Evolutionary conservation across 2,113 vertebrate species (phyloP).

Genomic region (Antigone vipio): DNA sequence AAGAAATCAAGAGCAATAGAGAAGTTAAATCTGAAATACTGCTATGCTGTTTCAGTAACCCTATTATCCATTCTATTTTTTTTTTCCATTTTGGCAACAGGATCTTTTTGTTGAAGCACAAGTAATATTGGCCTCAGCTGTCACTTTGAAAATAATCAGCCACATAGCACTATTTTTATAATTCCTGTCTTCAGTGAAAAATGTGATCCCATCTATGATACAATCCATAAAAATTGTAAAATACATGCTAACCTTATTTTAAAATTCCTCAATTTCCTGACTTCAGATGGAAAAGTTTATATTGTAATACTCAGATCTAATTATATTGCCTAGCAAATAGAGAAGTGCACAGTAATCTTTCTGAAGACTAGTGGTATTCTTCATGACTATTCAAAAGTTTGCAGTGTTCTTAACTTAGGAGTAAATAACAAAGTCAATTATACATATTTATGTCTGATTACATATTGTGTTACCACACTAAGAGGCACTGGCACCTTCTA

Average conservation of each 20-base stretch:
- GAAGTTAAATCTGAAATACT: background rate
- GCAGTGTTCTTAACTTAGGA: background rate
- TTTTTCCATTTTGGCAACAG: background rate
- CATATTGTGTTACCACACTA: background rate
- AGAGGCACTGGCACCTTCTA: background rate
- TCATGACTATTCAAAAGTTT: background rate
- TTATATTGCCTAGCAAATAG: background rate
- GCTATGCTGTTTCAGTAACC: background rate
- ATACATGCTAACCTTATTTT: background rate
- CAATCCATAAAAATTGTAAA: background rate
- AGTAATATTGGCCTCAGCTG: background rate
- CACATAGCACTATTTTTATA: background rate
- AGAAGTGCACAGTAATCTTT: background rate
- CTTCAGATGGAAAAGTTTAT: background rate
- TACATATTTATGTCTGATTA: background rate
- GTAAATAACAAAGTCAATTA: background rate
- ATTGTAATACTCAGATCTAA: background rate
- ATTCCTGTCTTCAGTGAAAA: background rate
- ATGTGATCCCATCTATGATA: background rate
- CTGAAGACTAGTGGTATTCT: background rate
- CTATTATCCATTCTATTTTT: background rate
- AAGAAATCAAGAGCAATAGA: background rate
- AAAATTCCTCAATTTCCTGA: background rate
- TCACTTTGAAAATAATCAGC: background rate
- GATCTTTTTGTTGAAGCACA: background rate